Percentiles rank a stretch among this genome's conserved stretches.
These are phyloP conservation scores for Andrena hattorfiana DNA, from an alignment of 2,888 invertebrate species.

Conservation along the genomic window DNA sequence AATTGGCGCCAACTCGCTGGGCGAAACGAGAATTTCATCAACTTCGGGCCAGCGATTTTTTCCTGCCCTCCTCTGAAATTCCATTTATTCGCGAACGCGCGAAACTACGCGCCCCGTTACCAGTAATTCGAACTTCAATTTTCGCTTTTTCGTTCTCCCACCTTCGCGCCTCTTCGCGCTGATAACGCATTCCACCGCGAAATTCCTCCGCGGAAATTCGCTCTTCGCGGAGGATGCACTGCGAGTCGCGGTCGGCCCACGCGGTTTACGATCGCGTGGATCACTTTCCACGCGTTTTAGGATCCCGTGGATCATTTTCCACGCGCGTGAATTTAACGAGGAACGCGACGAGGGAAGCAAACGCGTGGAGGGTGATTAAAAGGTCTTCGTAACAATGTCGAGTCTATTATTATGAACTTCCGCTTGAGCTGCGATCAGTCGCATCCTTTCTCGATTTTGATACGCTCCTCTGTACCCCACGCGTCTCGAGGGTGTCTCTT, in stretches of 20 bases:
- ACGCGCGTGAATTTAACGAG: not conserved
- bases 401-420: too few species aligned
- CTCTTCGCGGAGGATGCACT: not conserved
- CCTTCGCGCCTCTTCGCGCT: not conserved
- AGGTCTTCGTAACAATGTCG: not conserved
- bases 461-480: not conserved
- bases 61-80: constrained; percentile 25
- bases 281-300: not conserved
- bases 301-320: not conserved
- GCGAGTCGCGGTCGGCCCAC: not conserved
- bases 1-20: constrained; percentile 8
- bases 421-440: too few species aligned
- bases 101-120: constrained; percentile 28
- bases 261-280: not conserved
- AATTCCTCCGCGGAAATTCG: constrained; percentile 47
- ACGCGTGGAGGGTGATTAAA: not conserved
- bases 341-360: not conserved
- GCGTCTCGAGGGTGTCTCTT: not conserved
- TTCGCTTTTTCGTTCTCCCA: constrained; percentile 20
- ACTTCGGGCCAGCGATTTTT: constrained; percentile 24
- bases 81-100: constrained; percentile 34
- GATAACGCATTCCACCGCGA: constrained; percentile 33
- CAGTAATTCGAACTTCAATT: constrained; percentile 58
- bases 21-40: constrained; percentile 2
- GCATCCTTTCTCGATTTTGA: not conserved